A percentile compares a stretch with the other conserved stretches of the same genome.
Evolutionary conservation across 1,140 invertebrate species (phyloP).

Genomic region (Neodiprion lecontei): DNA sequence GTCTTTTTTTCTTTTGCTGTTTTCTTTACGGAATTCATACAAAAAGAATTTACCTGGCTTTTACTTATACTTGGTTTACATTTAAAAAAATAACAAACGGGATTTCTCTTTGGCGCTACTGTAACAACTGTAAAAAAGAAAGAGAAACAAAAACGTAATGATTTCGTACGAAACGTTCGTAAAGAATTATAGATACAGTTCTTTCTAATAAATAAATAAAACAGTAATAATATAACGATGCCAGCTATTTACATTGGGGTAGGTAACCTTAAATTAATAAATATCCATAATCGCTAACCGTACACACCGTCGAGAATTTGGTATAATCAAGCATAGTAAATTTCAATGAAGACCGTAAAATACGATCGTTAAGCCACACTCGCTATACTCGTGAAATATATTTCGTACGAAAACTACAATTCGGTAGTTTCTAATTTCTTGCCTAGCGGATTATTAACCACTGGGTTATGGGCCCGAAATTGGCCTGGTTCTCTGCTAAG

Average conservation of each 20-base stretch:
- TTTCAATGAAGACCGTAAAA: neutral
- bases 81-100: neutral
- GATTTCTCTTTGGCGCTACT: neutral
- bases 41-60: neutral
- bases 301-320: too few relatives aligned
- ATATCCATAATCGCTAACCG: too few relatives aligned
- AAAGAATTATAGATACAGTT: neutral
- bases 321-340: too few relatives aligned
- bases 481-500: conserved; percentile 59
- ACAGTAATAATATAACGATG: neutral
- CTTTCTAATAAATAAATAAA: neutral
- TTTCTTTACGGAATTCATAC: neutral
- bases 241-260: neutral
- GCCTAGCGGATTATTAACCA: conserved; percentile 65
- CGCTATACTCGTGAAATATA: neutral
- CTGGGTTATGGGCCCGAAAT: conserved; percentile 59
- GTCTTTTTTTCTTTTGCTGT: neutral
- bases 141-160: neutral
- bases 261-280: neutral
- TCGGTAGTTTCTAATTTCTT: conserved; percentile 89
- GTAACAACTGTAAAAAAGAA: neutral
- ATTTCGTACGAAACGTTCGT: neutral
- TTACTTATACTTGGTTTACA: neutral
- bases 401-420: conserved; percentile 57
- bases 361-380: neutral